These are phyloP conservation scores for Aix galericulata DNA, from an alignment of 2,113 vertebrate species.

Conservation along the genomic window DNA sequence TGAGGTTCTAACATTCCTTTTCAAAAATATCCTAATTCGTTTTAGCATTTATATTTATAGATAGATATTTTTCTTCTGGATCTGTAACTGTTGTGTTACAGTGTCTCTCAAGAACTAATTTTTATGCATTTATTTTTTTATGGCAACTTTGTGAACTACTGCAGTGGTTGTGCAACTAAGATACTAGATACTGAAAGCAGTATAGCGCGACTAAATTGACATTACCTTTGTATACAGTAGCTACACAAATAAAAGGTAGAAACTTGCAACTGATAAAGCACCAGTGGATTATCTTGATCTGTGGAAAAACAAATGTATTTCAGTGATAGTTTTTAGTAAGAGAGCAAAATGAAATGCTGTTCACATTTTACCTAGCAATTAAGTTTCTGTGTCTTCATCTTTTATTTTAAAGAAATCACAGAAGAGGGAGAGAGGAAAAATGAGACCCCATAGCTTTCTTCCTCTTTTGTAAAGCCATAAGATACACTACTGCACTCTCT, in stretches of 20 bases:
- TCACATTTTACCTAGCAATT: not conserved
- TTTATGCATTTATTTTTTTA: not conserved
- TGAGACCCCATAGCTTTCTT: accelerated
- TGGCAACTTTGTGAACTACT: not conserved
- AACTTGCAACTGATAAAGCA: not conserved
- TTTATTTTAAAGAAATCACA: not conserved
- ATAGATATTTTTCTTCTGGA: not conserved
- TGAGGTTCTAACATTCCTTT: not conserved
- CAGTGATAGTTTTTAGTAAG: not conserved
- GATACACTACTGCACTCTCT: not conserved
- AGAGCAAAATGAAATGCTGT: accelerated
- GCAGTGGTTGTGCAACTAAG: not conserved
- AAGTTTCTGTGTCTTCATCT: not conserved
- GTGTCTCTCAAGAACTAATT: not conserved
- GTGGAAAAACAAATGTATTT: not conserved
- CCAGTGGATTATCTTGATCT: not conserved
- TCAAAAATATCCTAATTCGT: not conserved
- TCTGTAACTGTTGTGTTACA: not conserved
- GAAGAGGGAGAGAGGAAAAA: not conserved
- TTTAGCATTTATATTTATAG: not conserved
- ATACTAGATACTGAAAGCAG: not conserved
- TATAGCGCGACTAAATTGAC: not conserved
- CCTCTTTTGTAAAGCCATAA: not conserved
- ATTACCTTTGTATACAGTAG: not conserved
- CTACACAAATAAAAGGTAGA: not conserved